Percentiles rank a stretch among this genome's conserved stretches.
phyloP scores from a whole-genome alignment of 2,888 invertebrate species.

The Polylopha cassiicola region DNA sequence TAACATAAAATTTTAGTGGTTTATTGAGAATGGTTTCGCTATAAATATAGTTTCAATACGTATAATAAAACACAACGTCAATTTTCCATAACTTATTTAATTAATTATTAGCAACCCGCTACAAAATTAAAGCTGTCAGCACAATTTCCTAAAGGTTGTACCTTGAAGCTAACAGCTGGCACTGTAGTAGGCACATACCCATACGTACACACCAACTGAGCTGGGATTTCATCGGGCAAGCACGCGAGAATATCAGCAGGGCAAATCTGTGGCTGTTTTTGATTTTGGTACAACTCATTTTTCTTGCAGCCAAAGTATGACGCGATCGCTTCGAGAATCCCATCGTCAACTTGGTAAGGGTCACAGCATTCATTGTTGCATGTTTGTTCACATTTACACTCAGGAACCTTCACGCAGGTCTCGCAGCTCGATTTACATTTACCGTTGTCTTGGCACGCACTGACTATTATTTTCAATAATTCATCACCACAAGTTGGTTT shows the following conservation, averaged over 20 bases:
- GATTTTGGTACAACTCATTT: neutral
- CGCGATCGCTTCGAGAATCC: slow-evolving; percentile 1
- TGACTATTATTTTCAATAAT: no score
- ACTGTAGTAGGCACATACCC: slow-evolving; percentile 32
- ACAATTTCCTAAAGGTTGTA: slow-evolving; percentile 37
- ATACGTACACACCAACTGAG: slow-evolving; percentile 40
- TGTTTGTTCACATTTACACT: neutral
- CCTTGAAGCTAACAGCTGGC: slow-evolving; percentile 40
- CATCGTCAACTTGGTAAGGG: neutral
- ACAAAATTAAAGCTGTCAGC: slow-evolving; percentile 26
- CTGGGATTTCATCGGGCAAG: slow-evolving; percentile 42
- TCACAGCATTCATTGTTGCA: neutral
- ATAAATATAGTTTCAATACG: no score
- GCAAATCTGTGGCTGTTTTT: neutral
- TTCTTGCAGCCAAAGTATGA: slow-evolving; percentile 1
- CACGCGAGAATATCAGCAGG: slow-evolving; percentile 36
- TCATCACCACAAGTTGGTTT: no score
- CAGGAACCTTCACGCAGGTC: no score
- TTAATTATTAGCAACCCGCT: slow-evolving; percentile 30
- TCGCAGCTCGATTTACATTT: no score
- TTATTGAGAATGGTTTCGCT: no score
- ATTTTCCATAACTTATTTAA: no score
- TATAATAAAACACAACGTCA: no score
- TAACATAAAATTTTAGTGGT: no score
- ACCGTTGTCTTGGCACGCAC: no score